Evolutionary conservation across 1,140 invertebrate species (phyloP), one percentile per base, ranked within the genome.

Genomic region (Anastatus disparis): DNA sequence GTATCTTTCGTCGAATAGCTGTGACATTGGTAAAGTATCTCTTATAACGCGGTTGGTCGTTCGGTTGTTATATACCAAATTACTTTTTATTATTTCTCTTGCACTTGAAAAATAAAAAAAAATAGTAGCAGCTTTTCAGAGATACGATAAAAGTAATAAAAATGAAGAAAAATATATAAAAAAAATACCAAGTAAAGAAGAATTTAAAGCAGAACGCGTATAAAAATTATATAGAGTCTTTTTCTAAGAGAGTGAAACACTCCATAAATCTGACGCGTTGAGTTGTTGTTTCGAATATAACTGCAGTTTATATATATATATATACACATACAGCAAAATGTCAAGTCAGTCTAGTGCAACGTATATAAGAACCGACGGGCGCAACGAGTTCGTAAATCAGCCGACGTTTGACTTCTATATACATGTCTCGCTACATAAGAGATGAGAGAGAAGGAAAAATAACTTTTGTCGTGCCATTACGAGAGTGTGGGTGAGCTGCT

Each of bases 331-430:
- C 72, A 77, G 59, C 72, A 63, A 63, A 75, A 76, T n/a, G n/a
- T n/a, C n/a, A n/a, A 77, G 72, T 68, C 63, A 73, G 72, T 72
- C 65, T 73, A 70, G 26, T 9, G 42, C 26, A 29, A 35, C 13
- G 42, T 29, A 6, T 71, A 62, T 61, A 44, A 52, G n/a, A 70
- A 46, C 42, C 61, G 70, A 26, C 71, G 74, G 72, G 70, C 70
- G 75, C 79, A 77, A 75, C 79, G 77, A 78, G 78, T 78, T 76
- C 77, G 81, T 82, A 83, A 83, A 84, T 82, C 82, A 84, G 78
- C 71, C 74, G 12, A 53, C 20, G 22, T 42, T 56, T 68, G 55
- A 50, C 55, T 68, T 59, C 15, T 22, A n/a, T n/a, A n/a, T n/a
- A n/a, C n/a, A n/a, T n/a, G n/a, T n/a, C n/a, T n/a, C n/a, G n/a